Base-by-base conservation (phyloP, 2,888 invertebrate genomes). In the Amphipyra berbera region DNA sequence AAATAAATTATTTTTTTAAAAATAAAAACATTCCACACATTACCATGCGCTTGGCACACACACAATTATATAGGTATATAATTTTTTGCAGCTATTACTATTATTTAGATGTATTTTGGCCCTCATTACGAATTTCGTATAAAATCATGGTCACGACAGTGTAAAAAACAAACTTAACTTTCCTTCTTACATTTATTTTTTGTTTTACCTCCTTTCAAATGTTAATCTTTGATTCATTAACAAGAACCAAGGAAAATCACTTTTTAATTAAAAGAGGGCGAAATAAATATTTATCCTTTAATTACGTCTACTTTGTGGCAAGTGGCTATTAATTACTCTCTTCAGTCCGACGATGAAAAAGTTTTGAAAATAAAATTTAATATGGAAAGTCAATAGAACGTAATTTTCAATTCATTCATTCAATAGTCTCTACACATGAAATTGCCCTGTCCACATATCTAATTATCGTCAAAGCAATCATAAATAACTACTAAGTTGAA, bases 201-300 rank as follows among this genome's bases (percentile, higher is more conserved):
- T 0, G 30, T 1, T 7, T 30, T 30, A 30, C 6, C 6, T 7
- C 30, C 6, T 30, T 30, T 30, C 27, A 30, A 30, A 2, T 30
- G 2, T 30, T 30, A 55, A 27, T 41, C 55, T 55, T 67, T 64
- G 48, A 55, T 38, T 50, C 40, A 48, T 66, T 66, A 48, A 66
- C 45, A 46, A 42, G 49, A 42, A 42, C 56, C 35, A 4, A 14
- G 0, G 21, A 50, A 70, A 37, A 45, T 13, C 45, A 40, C 42
- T 35, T 47, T 65, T 5, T 52, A 73, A 44, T 65, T 72, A 68
- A 38, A 50, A 7, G 6, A 13, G 14, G 10, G 35, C 8, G 37
- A 8, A 15, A 73, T 42, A 68, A 68, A 67, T 67, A 67, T 72
- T 56, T 50, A 52, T 40, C 35, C 35, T n/a, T n/a, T 37, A 30